phyloP scores from a whole-genome alignment of 2,797 vertebrate species.

The Chelmon rostratus region DNA sequence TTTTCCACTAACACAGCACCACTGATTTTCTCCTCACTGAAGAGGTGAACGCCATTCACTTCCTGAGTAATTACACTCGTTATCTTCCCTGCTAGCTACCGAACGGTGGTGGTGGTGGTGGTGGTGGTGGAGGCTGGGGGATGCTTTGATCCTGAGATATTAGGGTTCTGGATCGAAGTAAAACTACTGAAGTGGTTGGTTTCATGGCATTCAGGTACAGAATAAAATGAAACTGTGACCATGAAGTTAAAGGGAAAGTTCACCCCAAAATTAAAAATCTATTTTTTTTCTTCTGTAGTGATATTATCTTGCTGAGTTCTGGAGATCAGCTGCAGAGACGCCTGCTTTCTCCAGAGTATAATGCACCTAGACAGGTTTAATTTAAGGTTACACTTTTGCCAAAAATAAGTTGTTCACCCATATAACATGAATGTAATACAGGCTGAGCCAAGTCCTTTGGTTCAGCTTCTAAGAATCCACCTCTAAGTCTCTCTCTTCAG shows the following conservation, averaged over 20 bases:
- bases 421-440: not conserved
- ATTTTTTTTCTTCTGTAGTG: no score
- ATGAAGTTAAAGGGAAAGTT: no score
- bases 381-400: not conserved
- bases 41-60: constrained; percentile 47
- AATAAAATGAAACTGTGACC: not conserved
- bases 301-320: no score
- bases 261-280: no score
- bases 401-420: not conserved
- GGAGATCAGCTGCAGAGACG: not conserved
- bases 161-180: constrained; percentile 4
- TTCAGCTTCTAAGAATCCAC: no score
- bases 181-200: not conserved
- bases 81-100: constrained; percentile 54
- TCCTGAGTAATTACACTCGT: constrained; percentile 72
- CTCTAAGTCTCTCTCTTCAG: not conserved
- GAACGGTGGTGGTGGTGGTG: constrained; percentile 1
- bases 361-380: no score
- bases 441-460: not conserved
- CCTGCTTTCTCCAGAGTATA: no score
- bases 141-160: constrained; percentile 48
- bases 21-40: constrained; percentile 49
- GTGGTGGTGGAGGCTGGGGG: not conserved
- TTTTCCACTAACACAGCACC: constrained; percentile 64
- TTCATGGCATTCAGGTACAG: not conserved